Evolutionary conservation across 1,140 invertebrate genomes (phyloP).

Genomic region (Hylaeus anthracinus): DNA sequence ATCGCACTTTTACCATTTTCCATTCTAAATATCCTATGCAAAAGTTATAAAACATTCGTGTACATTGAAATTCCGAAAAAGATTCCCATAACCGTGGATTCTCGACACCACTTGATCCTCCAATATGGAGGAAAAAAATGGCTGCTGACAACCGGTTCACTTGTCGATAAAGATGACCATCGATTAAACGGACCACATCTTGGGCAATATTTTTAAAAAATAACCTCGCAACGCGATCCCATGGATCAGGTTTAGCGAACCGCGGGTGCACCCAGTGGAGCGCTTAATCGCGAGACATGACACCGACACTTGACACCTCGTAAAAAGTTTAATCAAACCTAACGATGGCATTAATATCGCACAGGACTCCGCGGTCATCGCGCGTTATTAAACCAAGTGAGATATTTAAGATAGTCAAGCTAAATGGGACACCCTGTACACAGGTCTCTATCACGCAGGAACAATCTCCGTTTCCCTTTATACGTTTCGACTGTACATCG

Average conservation of each 20-base stretch:
- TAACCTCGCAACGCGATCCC: not conserved
- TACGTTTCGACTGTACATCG: not conserved
- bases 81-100: too few relatives aligned
- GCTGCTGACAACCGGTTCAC: too few relatives aligned
- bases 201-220: not conserved
- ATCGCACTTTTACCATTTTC: too few relatives aligned
- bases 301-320: slow-evolving; percentile 63
- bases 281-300: slow-evolving; percentile 63
- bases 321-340: slow-evolving; percentile 72
- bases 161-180: too few relatives aligned
- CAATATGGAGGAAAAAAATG: too few relatives aligned
- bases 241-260: slow-evolving; percentile 30
- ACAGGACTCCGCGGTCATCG: slow-evolving; percentile 20
- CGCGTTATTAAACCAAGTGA: slow-evolving; percentile 20
- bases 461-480: not conserved
- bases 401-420: too few relatives aligned
- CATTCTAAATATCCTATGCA: too few relatives aligned
- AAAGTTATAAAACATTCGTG: too few relatives aligned
- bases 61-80: too few relatives aligned
- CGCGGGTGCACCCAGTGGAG: slow-evolving; percentile 22
- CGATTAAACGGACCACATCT: too few relatives aligned
- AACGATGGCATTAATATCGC: slow-evolving; percentile 58
- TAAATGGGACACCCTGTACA: not conserved
- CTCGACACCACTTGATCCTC: too few relatives aligned
- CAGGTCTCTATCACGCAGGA: not conserved